These are phyloP conservation scores for Pterostichus niger DNA, from an alignment of 2,888 invertebrate genomes.

Conservation along the genomic window DNA sequence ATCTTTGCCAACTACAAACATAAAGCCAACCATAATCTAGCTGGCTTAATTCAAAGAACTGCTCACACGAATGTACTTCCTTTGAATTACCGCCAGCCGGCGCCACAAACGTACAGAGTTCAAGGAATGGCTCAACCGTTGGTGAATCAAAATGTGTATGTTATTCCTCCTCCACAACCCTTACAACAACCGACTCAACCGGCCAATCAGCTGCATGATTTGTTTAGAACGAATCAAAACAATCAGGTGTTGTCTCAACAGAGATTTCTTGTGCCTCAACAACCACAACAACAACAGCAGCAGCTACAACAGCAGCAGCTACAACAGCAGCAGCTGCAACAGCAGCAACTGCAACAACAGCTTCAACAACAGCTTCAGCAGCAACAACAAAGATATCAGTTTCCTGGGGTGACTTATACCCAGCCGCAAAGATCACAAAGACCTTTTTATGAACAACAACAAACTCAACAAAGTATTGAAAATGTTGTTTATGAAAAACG, in stretches of 20 bases:
- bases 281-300: conserved; percentile 22
- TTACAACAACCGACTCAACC: conserved; percentile 8
- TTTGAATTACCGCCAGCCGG: conserved; percentile 58
- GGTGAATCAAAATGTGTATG: conserved; percentile 57
- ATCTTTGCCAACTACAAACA: conserved; percentile 26
- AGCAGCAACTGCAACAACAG: too few relatives aligned
- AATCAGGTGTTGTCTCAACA: conserved; percentile 54
- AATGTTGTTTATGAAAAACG: conserved; percentile 70
- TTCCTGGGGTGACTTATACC: too few relatives aligned
- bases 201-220: conserved; percentile 7
- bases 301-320: too few relatives aligned
- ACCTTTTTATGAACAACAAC: conserved; percentile 54
- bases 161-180: conserved; percentile 33
- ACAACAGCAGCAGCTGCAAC: too few relatives aligned
- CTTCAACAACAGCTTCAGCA: conserved; percentile 28
- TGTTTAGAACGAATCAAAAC: not conserved
- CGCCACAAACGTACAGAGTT: conserved; percentile 54
- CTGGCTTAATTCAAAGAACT: conserved; percentile 49
- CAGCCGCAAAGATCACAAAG: conserved; percentile 40
- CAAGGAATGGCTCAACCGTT: conserved; percentile 46
- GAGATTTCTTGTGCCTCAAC: conserved; percentile 55
- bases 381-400: conserved; percentile 35
- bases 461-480: conserved; percentile 68
- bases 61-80: conserved; percentile 60
- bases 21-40: conserved; percentile 45